A percentile compares a stretch with the other conserved stretches of the same genome.
These are phyloP conservation scores for Spodoptera exigua DNA, from an alignment of 2,888 invertebrate species.

Conservation along the genomic window DNA sequence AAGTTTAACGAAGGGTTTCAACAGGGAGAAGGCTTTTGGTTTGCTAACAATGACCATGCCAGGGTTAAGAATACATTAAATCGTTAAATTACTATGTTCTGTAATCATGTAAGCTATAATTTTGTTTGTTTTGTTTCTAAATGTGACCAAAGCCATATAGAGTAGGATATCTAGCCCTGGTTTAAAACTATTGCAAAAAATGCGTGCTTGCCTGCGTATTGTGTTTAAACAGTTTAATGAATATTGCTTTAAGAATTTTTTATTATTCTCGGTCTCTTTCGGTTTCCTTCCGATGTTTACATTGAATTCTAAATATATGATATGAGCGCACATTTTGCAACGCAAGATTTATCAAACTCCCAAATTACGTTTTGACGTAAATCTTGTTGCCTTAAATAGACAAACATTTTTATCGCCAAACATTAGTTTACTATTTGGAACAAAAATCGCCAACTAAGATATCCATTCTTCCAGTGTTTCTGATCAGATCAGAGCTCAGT, in stretches of 20 bases:
- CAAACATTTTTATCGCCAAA: slow-evolving; percentile 22
- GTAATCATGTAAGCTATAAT: no score
- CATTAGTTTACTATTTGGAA: slow-evolving; percentile 13
- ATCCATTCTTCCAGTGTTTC: slow-evolving; percentile 10
- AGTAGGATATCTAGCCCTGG: neutral
- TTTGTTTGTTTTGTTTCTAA: no score
- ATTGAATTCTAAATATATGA: no score
- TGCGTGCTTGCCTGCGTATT: no score
- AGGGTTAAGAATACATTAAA: neutral
- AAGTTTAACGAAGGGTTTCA: neutral
- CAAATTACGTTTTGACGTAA: slow-evolving; percentile 5
- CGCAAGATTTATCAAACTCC: neutral
- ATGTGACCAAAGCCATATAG: no score
- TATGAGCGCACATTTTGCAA: no score
- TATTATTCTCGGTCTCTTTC: no score
- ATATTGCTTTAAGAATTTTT: no score
- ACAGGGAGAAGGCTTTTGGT: neutral
- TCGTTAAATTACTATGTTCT: no score
- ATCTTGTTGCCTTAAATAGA: slow-evolving; percentile 1
- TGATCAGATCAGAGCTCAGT: slow-evolving; percentile 3
- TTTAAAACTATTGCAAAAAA: no score
- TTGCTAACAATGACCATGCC: neutral
- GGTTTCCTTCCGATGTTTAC: no score
- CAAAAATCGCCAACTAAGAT: slow-evolving; percentile 3
- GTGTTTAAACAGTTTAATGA: no score